Evolutionary conservation across 2,888 invertebrate genomes (phyloP).

Genomic region (Ecliptopera silaceata): DNA sequence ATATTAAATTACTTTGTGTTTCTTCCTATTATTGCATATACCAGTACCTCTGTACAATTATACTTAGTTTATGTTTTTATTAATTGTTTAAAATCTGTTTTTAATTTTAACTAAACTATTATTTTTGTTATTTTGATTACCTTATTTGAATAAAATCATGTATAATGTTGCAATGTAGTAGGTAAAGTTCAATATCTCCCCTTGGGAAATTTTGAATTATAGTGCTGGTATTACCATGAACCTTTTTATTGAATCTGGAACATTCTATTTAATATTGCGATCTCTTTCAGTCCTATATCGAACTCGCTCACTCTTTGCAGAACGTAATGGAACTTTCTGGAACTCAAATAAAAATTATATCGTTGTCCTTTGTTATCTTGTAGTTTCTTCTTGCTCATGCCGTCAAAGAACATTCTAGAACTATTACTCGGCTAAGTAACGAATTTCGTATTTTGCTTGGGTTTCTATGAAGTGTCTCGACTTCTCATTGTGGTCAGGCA

Average conservation of each 20-base stretch:
- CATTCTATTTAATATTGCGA: conserved; percentile 16
- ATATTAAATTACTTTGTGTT: too few species aligned
- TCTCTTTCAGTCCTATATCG: conserved; percentile 15
- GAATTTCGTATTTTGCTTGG: neutral
- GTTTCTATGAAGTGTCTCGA: neutral
- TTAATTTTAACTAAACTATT: too few species aligned
- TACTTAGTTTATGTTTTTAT: too few species aligned
- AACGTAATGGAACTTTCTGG: conserved; percentile 22
- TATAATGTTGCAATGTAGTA: neutral
- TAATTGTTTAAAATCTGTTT: too few species aligned
- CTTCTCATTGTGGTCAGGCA: conserved; percentile 23
- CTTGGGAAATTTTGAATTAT: neutral
- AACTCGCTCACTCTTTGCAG: conserved; percentile 19
- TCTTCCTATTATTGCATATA: too few species aligned
- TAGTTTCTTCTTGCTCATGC: conserved; percentile 34
- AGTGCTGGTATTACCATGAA: conserved; percentile 27
- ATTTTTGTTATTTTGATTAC: too few species aligned
- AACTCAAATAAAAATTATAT: conserved; percentile 11
- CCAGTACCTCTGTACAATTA: too few species aligned
- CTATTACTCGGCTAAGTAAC: conserved; percentile 35
- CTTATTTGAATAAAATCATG: too few species aligned
- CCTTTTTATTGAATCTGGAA: conserved; percentile 30
- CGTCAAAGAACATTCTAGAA: conserved; percentile 43
- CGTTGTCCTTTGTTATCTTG: conserved; percentile 26
- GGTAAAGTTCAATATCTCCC: neutral